A percentile compares a stretch with the other conserved stretches of the same genome.
Evolutionary conservation across 1,140 invertebrate species (phyloP).

Genomic region (Lanistes nyassanus): DNA sequence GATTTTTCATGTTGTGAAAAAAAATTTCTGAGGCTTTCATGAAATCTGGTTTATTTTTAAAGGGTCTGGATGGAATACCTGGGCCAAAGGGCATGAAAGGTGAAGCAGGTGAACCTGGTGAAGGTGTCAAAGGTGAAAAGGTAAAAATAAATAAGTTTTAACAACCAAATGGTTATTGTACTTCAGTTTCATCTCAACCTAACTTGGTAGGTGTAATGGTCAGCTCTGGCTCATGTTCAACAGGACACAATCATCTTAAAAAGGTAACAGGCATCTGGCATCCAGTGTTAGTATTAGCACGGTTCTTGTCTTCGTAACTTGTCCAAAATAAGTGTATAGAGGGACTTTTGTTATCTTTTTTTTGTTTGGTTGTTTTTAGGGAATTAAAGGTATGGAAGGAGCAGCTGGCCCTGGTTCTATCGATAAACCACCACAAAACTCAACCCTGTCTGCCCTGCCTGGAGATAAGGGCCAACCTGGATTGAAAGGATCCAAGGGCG

Average conservation of each 20-base stretch:
- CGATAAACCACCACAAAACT: slow-evolving; percentile 17
- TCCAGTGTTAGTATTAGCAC: no score
- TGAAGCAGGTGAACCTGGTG: slow-evolving; percentile 32
- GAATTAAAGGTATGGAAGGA: slow-evolving; percentile 41
- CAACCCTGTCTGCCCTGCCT: neutral
- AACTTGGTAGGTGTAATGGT: no score
- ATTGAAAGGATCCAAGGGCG: slow-evolving; percentile 29
- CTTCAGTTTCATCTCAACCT: no score
- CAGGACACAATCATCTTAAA: no score
- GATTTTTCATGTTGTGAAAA: no score
- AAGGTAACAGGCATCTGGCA: no score
- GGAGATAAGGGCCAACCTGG: slow-evolving; percentile 20
- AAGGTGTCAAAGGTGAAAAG: slow-evolving; percentile 6
- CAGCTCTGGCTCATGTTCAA: no score
- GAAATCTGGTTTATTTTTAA: slow-evolving; percentile 2
- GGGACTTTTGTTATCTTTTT: neutral
- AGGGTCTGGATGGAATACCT: slow-evolving; percentile 40
- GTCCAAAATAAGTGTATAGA: neutral
- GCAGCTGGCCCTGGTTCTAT: slow-evolving; percentile 33
- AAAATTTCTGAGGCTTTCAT: no score
- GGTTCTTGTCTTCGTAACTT: no score
- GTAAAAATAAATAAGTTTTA: neutral
- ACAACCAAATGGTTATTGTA: neutral
- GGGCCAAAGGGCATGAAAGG: slow-evolving; percentile 44
- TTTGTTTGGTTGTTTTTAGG: slow-evolving; percentile 22